These are phyloP conservation scores for Adelosebastes latens DNA, from an alignment of 2,797 vertebrate genomes.

Conservation along the genomic window DNA sequence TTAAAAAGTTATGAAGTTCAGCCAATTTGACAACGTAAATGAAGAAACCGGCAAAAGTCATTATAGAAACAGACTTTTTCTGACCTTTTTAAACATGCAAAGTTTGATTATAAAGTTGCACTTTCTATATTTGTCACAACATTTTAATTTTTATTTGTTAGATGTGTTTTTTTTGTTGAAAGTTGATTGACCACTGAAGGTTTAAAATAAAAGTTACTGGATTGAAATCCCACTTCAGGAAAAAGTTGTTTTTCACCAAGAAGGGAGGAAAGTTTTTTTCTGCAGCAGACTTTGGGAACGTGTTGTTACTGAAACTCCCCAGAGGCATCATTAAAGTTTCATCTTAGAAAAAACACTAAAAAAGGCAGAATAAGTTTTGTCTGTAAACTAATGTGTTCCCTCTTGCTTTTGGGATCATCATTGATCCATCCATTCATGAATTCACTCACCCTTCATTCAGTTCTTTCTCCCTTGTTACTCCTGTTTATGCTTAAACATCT, in stretches of 20 bases:
- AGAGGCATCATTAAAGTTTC: conserved; percentile 21
- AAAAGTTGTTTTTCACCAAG: not conserved
- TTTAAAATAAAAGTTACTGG: not conserved
- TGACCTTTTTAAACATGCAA: not conserved
- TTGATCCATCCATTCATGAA: not conserved
- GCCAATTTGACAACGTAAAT: not conserved
- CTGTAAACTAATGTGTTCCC: not conserved
- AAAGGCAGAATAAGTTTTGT: not conserved
- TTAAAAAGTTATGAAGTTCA: not conserved
- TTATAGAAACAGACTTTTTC: not conserved
- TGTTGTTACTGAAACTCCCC: not conserved
- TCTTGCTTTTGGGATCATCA: not conserved
- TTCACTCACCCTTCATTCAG: not conserved
- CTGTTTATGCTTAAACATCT: not conserved
- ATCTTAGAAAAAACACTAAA: not conserved
- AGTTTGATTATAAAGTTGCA: not conserved
- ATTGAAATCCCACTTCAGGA: not conserved
- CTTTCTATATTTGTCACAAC: not conserved
- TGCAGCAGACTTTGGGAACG: not conserved
- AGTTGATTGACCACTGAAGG: not conserved
- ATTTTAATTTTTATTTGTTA: not conserved
- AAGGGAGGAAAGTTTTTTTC: not conserved
- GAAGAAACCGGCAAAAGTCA: not conserved
- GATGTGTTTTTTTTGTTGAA: not conserved
- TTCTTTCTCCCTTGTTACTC: not conserved